Base-by-base conservation (phyloP, 2,888 invertebrate genomes). In the Gastracanthus pulcherrimus region DNA sequence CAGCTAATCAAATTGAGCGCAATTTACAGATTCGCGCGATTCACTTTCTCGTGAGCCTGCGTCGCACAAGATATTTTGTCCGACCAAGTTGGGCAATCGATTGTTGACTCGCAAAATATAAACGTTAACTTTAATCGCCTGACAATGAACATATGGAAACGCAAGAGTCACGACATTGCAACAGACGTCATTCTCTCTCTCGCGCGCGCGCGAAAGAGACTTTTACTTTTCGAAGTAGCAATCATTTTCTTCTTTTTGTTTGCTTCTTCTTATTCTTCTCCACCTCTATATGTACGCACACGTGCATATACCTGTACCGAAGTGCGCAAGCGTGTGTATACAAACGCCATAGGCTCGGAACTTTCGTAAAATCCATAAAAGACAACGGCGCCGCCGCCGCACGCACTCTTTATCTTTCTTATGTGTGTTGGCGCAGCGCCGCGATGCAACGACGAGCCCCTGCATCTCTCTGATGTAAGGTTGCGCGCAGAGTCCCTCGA, bases 331-430 rank as follows among this genome's bases (percentile, higher is more conserved):
- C 11, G 26, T 16, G 31, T 36, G 34, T 48, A 23, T 34, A 13
- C 67, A 41, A 55, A 36, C 60, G 3, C 11, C 3, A 36, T 11
- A n/a, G 5, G 45, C 23, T 36, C 23, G 31, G 38, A n/a, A 55
- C 71, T 72, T 79, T 74, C 72, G 72, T 60, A 60, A 74, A 80
- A 74, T 74, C 36, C 45, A 74, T 69, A 74, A 71, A 80, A 80
- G 60, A 78, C 77, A 71, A 64, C 58, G 19, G 29, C 31, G 51
- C n/a, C n/a, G n/a, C n/a, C n/a, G n/a, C n/a, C 13, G 26, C 60
- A 31, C 26, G 19, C 36, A 41, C 13, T 29, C 41, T 16, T 29
- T 26, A n/a, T n/a, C n/a, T n/a, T 34, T 51, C 23, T 3, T 23
- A 29, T 45, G 45, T n/a, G 38, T 23, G n/a, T n/a, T n/a, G n/a